These are phyloP conservation scores for Trochalopteron elliotii DNA, from an alignment of 2,113 vertebrate genomes.

Conservation along the genomic window DNA sequence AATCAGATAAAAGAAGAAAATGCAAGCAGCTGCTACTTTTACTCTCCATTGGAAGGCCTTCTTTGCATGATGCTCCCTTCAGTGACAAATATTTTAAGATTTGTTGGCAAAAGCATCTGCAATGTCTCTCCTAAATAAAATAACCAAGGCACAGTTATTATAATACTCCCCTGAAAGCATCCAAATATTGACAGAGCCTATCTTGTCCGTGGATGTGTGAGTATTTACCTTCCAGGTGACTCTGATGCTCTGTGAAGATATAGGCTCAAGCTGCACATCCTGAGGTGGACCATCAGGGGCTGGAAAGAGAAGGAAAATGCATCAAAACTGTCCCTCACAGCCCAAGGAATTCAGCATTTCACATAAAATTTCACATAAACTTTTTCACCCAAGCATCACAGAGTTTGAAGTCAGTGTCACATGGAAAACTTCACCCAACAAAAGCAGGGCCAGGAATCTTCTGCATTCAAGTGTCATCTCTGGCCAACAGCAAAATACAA, in stretches of 20 bases:
- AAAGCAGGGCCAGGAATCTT: background rate
- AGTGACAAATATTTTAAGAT: background rate
- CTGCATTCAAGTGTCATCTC: background rate
- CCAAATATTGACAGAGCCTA: background rate
- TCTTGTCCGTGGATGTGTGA: background rate
- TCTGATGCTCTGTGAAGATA: conserved; percentile 97
- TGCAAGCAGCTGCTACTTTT: background rate
- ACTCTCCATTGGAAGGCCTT: background rate
- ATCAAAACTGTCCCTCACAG: background rate
- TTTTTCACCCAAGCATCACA: background rate
- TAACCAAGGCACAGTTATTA: background rate
- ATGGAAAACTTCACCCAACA: background rate
- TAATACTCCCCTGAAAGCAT: background rate
- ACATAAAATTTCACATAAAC: background rate
- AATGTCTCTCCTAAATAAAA: background rate
- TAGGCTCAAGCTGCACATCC: conserved; percentile 92
- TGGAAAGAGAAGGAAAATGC: conserved; percentile 59
- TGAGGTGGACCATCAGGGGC: conserved; percentile 96
- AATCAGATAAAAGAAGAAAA: background rate
- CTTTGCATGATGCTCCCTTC: background rate
- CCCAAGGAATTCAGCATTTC: background rate
- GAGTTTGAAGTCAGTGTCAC: background rate
- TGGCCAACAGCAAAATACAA: background rate
- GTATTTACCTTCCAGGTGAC: conserved; percentile 95
- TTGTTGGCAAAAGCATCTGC: background rate